Percentiles rank a stretch among this genome's conserved stretches.
These are phyloP conservation scores for Eulemur coronatus DNA, from an alignment of 2,797 vertebrate species.

Conservation along the genomic window DNA sequence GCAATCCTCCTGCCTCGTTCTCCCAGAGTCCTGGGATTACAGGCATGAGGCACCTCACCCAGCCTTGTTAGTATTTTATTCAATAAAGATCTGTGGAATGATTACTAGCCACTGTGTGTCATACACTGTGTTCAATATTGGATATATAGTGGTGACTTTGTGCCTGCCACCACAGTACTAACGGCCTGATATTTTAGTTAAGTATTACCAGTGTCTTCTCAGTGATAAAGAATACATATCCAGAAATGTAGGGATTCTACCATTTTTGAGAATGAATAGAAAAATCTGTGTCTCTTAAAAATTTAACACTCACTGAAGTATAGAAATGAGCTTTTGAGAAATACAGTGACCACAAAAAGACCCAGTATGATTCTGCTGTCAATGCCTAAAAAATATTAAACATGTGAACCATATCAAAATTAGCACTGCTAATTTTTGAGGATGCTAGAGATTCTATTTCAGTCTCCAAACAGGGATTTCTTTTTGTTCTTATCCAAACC, in stretches of 20 bases:
- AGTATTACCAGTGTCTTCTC: background rate
- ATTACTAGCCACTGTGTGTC: background rate
- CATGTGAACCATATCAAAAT: background rate
- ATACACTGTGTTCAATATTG: background rate
- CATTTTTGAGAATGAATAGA: background rate
- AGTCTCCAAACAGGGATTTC: background rate
- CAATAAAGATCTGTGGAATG: background rate
- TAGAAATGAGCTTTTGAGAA: slow-evolving; percentile 8
- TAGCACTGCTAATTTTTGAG: background rate
- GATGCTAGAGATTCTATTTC: background rate
- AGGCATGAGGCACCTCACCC: background rate
- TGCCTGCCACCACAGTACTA: background rate
- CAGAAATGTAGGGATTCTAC: background rate
- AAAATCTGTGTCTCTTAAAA: background rate
- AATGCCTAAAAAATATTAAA: background rate
- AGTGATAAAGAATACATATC: background rate
- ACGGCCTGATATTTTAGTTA: background rate
- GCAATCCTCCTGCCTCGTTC: background rate
- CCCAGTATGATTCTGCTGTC: background rate
- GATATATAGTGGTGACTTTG: background rate
- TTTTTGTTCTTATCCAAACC: background rate
- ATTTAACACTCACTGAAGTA: background rate
- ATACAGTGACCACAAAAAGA: background rate
- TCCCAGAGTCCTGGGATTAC: background rate
- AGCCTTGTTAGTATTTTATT: background rate